Conservation (phyloP, 2,113 vertebrate genomes). For the Solenodon paradoxus region DNA sequence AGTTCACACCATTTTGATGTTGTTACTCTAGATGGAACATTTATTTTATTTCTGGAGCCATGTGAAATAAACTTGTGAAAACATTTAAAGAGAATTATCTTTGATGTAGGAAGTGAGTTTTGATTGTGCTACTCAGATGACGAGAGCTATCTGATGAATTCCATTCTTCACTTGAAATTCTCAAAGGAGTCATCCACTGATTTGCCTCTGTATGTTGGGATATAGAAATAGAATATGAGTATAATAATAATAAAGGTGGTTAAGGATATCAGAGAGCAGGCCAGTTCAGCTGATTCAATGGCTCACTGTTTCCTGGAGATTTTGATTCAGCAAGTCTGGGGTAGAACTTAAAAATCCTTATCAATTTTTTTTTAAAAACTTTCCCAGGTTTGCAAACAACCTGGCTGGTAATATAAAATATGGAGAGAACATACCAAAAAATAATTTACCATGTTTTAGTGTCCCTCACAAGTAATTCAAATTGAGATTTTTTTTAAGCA, state of each 20-base stretch:
- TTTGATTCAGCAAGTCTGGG: background rate
- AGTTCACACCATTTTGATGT: background rate
- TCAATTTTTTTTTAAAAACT: background rate
- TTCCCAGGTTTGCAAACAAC: background rate
- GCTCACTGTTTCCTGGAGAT: background rate
- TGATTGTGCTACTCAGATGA: background rate
- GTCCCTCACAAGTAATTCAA: background rate
- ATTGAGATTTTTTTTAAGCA: background rate
- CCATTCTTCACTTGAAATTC: background rate
- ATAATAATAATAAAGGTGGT: background rate
- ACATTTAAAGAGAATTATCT: background rate
- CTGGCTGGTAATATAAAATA: constrained; percentile 43
- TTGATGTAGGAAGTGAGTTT: background rate
- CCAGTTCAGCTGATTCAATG: background rate
- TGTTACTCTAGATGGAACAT: background rate
- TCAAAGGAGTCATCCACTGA: background rate
- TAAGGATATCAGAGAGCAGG: background rate
- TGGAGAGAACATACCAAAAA: background rate
- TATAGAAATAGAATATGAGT: background rate
- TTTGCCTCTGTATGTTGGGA: background rate
- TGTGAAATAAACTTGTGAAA: background rate
- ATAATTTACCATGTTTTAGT: background rate
- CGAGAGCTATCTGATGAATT: background rate
- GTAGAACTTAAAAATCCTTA: background rate
- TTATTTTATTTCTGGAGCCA: constrained; percentile 18